phyloP scores from a whole-genome alignment of 1,140 invertebrate genomes.

The Drosophila ercepeae region DNA sequence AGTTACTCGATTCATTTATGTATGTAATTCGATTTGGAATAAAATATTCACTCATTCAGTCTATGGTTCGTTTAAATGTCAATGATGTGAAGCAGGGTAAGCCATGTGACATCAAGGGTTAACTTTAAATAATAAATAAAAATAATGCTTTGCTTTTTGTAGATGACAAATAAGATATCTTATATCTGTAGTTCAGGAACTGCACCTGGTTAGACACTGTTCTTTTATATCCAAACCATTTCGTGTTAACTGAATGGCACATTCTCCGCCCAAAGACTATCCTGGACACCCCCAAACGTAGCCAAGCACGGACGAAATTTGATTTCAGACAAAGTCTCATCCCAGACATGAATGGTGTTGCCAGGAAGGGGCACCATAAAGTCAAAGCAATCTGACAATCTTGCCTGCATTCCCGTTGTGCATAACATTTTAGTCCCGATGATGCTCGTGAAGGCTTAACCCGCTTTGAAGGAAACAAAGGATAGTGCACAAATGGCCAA shows the following conservation, averaged over 20 bases:
- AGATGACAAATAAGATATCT: neutral
- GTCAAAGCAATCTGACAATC: conserved; percentile 39
- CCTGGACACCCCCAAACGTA: neutral
- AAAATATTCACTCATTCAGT: neutral
- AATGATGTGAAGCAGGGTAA: neutral
- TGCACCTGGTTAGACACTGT: neutral
- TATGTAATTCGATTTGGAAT: conserved; percentile 40
- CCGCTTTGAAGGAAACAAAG: conserved; percentile 34
- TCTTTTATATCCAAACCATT: neutral
- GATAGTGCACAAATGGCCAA: conserved; percentile 26
- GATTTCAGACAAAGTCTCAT: conserved; percentile 3
- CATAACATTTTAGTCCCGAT: conserved; percentile 45
- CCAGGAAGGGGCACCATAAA: neutral
- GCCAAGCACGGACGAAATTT: conserved; percentile 1
- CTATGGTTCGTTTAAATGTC: neutral
- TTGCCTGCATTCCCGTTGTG: conserved; percentile 36
- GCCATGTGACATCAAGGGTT: too few species aligned
- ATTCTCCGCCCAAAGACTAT: neutral
- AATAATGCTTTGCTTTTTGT: neutral
- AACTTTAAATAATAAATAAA: too few species aligned
- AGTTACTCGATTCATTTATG: conserved; percentile 6
- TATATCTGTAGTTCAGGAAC: neutral
- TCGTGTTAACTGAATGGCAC: neutral
- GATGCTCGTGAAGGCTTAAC: conserved; percentile 44
- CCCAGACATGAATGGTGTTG: neutral